These are phyloP conservation scores for Brachyptera putata DNA, from an alignment of 2,888 invertebrate species.

Conservation along the genomic window DNA sequence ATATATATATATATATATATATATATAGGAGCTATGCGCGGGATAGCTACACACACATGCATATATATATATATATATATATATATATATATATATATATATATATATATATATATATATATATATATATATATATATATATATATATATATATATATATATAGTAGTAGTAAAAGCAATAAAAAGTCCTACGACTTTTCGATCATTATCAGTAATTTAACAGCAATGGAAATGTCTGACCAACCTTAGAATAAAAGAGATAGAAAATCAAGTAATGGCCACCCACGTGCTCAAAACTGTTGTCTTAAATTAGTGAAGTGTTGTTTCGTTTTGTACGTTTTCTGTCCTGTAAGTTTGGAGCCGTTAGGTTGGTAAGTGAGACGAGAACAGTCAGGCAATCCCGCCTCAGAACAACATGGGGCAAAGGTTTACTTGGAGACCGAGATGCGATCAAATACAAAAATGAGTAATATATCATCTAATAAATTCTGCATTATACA, in stretches of 20 bases:
- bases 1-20: too few species aligned
- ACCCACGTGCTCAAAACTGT: constrained; percentile 13
- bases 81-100: too few species aligned
- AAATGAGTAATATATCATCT: neutral
- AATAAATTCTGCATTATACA: neutral
- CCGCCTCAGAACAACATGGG: constrained; percentile 9
- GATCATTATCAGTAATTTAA: constrained; percentile 15
- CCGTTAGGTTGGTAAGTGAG: constrained; percentile 10
- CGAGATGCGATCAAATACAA: constrained; percentile 15
- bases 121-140: too few species aligned
- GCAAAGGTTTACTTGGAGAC: constrained; percentile 11
- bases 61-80: too few species aligned
- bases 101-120: too few species aligned
- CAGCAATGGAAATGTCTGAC: constrained; percentile 4
- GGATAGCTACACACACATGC: too few species aligned
- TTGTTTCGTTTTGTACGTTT: too few species aligned
- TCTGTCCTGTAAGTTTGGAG: too few species aligned
- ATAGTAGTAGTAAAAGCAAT: constrained; percentile 19
- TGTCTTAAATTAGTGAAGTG: constrained; percentile 22
- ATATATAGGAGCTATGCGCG: too few species aligned
- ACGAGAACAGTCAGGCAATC: constrained; percentile 9
- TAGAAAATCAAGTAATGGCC: constrained; percentile 15
- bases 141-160: too few species aligned
- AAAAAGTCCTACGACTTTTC: constrained; percentile 11
- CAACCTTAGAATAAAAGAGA: constrained; percentile 7